phyloP scores from a whole-genome alignment of 2,113 vertebrate species.

The Sisor rabdophorus region DNA sequence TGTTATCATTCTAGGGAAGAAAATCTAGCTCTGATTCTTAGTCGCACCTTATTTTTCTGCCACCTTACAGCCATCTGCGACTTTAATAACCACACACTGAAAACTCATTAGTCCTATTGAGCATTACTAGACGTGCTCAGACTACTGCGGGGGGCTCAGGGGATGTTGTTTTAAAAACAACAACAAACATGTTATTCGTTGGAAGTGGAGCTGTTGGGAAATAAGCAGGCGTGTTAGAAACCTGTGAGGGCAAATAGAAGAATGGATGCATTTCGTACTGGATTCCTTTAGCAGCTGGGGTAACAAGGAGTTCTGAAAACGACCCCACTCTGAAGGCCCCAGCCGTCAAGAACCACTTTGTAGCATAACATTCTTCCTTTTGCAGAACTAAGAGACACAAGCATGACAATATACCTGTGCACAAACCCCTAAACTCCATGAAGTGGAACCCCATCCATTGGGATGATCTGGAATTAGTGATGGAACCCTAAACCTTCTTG shows the following conservation, averaged over 20 bases:
- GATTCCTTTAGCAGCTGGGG: not conserved
- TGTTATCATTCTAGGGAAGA: too few species aligned
- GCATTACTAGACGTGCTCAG: not conserved
- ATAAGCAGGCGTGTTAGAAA: not conserved
- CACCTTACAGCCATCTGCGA: slow-evolving; percentile 1
- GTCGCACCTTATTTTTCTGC: slow-evolving; percentile 12
- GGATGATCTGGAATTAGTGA: too few species aligned
- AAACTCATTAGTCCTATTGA: slow-evolving; percentile 6
- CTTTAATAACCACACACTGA: slow-evolving; percentile 2
- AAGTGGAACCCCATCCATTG: too few species aligned
- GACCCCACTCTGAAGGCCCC: not conserved
- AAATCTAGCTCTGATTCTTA: not conserved
- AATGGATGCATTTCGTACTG: not conserved
- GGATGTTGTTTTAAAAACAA: slow-evolving; percentile 33
- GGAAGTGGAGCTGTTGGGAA: slow-evolving; percentile 8
- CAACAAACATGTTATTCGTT: slow-evolving; percentile 40
- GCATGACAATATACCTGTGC: too few species aligned
- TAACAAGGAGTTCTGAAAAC: too few species aligned
- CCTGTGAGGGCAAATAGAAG: not conserved
- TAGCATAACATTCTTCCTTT: too few species aligned
- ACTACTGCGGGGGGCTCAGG: slow-evolving; percentile 5
- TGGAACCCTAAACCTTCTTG: too few species aligned
- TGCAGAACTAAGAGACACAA: too few species aligned
- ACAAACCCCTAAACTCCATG: too few species aligned
- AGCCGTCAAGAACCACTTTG: too few species aligned